phyloP scores from a whole-genome alignment of 1,140 invertebrate genomes.

The Fopius arisanus region DNA sequence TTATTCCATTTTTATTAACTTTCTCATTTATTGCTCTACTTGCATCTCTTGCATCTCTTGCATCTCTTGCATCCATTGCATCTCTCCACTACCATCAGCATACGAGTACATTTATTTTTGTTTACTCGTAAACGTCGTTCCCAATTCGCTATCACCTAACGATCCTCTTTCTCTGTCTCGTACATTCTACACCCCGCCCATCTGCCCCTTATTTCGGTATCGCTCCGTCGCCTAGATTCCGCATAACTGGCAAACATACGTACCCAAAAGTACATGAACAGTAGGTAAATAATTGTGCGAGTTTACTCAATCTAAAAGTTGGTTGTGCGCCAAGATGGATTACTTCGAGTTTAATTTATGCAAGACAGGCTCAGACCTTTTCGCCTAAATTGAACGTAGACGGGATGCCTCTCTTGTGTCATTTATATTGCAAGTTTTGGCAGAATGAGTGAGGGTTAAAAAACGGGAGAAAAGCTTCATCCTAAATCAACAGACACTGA shows the following conservation, averaged over 20 bases:
- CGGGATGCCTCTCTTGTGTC: background rate
- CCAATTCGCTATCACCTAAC: background rate
- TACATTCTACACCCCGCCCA: background rate
- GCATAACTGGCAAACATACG: conserved; percentile 3
- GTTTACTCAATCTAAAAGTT: conserved; percentile 36
- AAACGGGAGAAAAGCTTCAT: background rate
- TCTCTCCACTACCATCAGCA: background rate
- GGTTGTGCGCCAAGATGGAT: conserved; percentile 31
- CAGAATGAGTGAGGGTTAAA: background rate
- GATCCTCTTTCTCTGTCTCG: background rate
- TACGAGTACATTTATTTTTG: background rate
- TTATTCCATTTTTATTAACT: background rate
- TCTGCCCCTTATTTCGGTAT: background rate
- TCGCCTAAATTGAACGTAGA: conserved; percentile 5
- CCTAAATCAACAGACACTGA: background rate
- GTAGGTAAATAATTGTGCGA: conserved; percentile 36
- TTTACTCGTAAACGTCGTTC: conserved; percentile 9
- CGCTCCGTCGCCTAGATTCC: background rate
- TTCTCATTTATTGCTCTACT: background rate
- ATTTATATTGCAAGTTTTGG: background rate
- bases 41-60: no score
- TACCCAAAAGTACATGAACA: conserved; percentile 5
- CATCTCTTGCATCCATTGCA: no score
- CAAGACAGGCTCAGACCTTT: conserved; percentile 23
- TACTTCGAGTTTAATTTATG: conserved; percentile 36